phyloP scores from a whole-genome alignment of 1,140 invertebrate genomes.

The Sipha flava region DNA sequence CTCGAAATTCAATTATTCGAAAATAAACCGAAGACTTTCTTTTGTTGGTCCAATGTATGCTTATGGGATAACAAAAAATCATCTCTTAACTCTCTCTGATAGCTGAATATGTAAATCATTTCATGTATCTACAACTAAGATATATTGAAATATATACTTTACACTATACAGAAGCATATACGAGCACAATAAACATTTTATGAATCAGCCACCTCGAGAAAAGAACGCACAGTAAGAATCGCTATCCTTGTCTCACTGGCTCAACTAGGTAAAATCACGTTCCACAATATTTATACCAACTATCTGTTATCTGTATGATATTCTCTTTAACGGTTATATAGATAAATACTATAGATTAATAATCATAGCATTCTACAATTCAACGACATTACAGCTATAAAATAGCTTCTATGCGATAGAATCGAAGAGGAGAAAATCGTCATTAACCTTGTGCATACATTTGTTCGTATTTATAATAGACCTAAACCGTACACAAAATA shows the following conservation, averaged over 20 bases:
- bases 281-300: not conserved
- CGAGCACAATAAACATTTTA: not conserved
- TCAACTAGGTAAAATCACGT: not conserved
- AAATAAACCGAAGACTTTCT: slow-evolving; percentile 11
- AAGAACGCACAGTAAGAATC: not conserved
- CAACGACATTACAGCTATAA: no score
- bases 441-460: not conserved
- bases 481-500: no score
- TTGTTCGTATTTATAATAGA: no score
- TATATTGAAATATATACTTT: not conserved
- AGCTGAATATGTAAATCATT: not conserved
- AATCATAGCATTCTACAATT: no score
- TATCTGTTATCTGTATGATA: no score
- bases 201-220: not conserved
- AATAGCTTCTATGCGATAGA: no score
- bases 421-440: not conserved
- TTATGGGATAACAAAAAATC: not conserved
- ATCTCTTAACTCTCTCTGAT: slow-evolving; percentile 13
- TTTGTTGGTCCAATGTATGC: not conserved
- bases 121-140: not conserved
- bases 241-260: not conserved
- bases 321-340: no score
- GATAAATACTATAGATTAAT: no score
- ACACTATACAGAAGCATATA: not conserved
- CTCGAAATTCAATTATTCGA: not conserved